phyloP scores from a whole-genome alignment of 2,888 invertebrate genomes.

The Brenthis daphne region DNA sequence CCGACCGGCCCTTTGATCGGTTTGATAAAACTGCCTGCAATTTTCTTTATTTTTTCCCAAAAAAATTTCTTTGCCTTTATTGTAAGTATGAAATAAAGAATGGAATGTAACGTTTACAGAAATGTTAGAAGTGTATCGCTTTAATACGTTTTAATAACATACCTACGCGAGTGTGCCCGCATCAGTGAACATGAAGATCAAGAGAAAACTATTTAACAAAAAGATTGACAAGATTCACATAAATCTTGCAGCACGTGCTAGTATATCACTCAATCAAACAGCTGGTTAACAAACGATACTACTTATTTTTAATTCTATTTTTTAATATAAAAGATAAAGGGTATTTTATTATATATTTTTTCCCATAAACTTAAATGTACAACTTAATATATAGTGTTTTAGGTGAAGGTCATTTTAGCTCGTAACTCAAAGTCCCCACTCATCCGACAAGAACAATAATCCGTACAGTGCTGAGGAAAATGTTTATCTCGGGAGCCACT shows the following conservation, averaged over 20 bases:
- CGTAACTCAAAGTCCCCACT: slow-evolving; percentile 70
- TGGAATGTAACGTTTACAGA: slow-evolving; percentile 44
- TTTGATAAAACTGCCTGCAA: slow-evolving; percentile 77
- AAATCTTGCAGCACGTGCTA: not conserved
- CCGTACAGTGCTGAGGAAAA: slow-evolving; percentile 72
- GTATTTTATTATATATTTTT: not conserved
- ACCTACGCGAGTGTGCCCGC: slow-evolving; percentile 14
- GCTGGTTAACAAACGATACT: too few relatives aligned
- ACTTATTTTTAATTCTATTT: not conserved
- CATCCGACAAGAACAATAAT: slow-evolving; percentile 77
- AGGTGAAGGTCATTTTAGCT: slow-evolving; percentile 63
- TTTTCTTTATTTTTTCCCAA: slow-evolving; percentile 66
- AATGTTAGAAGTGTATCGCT: slow-evolving; percentile 28
- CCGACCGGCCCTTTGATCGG: slow-evolving; percentile 80
- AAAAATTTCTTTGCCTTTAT: slow-evolving; percentile 63
- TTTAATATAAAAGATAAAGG: not conserved
- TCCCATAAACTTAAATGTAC: slow-evolving; percentile 3
- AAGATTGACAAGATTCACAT: slow-evolving; percentile 10
- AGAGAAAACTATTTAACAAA: slow-evolving; percentile 26
- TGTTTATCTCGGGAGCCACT: slow-evolving; percentile 76
- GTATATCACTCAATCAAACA: not conserved
- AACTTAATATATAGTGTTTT: slow-evolving; percentile 42
- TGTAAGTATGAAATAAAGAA: slow-evolving; percentile 55
- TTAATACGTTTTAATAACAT: slow-evolving; percentile 23
- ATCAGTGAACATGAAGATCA: slow-evolving; percentile 25